Evolutionary conservation across 2,888 invertebrate species (phyloP).

Genomic region (Nemapogon koenigi): DNA sequence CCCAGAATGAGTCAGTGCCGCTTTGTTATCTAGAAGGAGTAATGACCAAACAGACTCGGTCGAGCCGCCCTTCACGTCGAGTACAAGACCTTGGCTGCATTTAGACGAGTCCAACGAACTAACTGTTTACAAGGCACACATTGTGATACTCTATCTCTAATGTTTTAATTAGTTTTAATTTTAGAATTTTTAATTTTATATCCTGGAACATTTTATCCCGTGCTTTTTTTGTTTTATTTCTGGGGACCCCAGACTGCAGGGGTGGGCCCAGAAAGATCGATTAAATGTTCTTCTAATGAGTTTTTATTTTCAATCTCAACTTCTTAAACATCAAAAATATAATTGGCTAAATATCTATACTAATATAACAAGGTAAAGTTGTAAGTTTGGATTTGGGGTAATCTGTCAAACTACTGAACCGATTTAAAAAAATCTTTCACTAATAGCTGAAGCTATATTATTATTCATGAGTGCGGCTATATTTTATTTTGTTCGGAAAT

Average conservation of each 20-base stretch:
- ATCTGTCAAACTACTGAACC: too few species aligned
- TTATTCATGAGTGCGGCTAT: too few species aligned
- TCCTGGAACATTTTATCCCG: not conserved
- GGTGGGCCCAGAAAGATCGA: not conserved
- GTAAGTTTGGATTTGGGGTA: too few species aligned
- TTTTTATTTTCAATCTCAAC: too few species aligned
- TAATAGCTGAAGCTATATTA: too few species aligned
- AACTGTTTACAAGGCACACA: slow-evolving; percentile 1
- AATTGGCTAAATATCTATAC: too few species aligned
- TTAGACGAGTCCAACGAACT: slow-evolving; percentile 58
- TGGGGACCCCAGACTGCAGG: not conserved
- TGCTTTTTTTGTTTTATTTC: not conserved
- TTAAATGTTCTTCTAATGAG: not conserved
- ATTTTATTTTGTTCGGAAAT: too few species aligned
- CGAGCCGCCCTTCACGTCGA: slow-evolving; percentile 48
- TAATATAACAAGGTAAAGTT: too few species aligned
- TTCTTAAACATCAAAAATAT: too few species aligned
- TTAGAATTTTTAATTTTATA: not conserved
- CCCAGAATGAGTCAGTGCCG: slow-evolving; percentile 21
- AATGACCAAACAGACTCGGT: slow-evolving; percentile 52
- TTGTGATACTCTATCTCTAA: not conserved
- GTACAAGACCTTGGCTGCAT: slow-evolving; percentile 58
- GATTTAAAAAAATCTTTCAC: too few species aligned
- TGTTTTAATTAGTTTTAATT: not conserved
- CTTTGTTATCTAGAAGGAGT: slow-evolving; percentile 56